Conservation (phyloP, 2,797 vertebrate species). For the Taeniopygia guttata region DNA sequence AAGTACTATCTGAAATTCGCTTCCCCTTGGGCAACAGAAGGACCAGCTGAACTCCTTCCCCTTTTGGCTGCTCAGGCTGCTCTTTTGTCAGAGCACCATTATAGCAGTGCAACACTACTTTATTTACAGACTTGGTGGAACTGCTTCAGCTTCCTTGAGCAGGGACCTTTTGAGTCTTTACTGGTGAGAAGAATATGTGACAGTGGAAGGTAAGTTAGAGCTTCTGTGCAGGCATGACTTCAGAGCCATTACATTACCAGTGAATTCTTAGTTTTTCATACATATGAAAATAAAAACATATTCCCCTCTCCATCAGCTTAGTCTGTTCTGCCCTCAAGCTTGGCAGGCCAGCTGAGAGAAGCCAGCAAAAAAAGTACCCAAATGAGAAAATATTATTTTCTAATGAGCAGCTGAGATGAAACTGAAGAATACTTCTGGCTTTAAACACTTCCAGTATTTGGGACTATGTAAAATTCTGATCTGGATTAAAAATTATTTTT, state of each 20-base stretch:
- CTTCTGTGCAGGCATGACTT: not conserved
- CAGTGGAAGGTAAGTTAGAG: not conserved
- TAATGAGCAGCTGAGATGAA: not conserved
- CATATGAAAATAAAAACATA: not conserved
- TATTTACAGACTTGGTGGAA: not conserved
- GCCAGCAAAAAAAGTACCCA: not conserved
- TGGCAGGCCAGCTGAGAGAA: not conserved
- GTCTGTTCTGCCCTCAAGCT: not conserved
- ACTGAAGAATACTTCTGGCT: not conserved
- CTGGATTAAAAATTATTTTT: not conserved
- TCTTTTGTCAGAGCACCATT: conserved; percentile 21
- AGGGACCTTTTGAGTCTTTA: not conserved
- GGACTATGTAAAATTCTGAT: not conserved
- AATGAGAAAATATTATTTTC: not conserved
- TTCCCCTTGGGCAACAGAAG: conserved; percentile 45
- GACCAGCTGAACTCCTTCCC: conserved; percentile 21
- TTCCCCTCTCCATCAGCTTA: not conserved
- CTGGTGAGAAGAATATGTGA: not conserved
- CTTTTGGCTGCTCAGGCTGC: not conserved
- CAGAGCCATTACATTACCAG: not conserved
- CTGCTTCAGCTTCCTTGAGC: not conserved
- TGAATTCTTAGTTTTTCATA: not conserved
- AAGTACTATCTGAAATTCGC: conserved; percentile 4
- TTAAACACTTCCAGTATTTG: not conserved
- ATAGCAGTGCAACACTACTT: not conserved